Conservation (phyloP, 2,888 invertebrate genomes). For the Chloroclystis v-ata region DNA sequence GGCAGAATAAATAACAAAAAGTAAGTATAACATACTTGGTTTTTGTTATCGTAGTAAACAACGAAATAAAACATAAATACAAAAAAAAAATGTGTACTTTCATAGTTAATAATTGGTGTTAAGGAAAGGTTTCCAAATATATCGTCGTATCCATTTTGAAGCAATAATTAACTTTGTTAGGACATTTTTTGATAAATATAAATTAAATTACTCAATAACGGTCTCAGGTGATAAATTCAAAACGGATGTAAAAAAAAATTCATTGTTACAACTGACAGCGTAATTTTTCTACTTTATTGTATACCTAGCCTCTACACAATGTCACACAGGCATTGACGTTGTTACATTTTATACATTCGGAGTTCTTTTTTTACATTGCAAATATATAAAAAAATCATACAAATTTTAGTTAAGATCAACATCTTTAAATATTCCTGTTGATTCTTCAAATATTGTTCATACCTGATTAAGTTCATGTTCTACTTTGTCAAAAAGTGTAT, state of each 20-base stretch:
- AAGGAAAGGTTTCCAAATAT: conserved; percentile 39
- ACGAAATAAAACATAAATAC: conserved; percentile 69
- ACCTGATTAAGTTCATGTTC: conserved; percentile 10
- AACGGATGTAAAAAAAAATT: no score
- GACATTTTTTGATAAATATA: conserved; percentile 2
- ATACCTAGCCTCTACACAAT: conserved; percentile 60
- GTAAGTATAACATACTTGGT: conserved; percentile 42
- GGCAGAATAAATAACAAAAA: conserved; percentile 43
- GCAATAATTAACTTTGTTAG: conserved; percentile 28
- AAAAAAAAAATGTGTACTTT: conserved; percentile 66
- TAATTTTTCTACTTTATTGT: conserved; percentile 58
- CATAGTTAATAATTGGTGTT: conserved; percentile 69
- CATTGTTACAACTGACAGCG: conserved; percentile 50
- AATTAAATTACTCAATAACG: neutral
- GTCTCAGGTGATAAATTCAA: no score
- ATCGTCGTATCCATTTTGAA: conserved; percentile 63
- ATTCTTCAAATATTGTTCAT: conserved; percentile 9
- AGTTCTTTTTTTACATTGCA: no score
- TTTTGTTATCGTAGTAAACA: conserved; percentile 66
- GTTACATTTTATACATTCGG: conserved; percentile 25
- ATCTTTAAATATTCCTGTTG: conserved; percentile 3
- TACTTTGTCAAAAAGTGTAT: conserved; percentile 28
- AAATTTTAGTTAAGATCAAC: no score
- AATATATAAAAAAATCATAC: no score
- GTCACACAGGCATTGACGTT: conserved; percentile 70